Evolutionary conservation across 2,888 invertebrate genomes (phyloP).

Genomic region (Coleophora deauratella): DNA sequence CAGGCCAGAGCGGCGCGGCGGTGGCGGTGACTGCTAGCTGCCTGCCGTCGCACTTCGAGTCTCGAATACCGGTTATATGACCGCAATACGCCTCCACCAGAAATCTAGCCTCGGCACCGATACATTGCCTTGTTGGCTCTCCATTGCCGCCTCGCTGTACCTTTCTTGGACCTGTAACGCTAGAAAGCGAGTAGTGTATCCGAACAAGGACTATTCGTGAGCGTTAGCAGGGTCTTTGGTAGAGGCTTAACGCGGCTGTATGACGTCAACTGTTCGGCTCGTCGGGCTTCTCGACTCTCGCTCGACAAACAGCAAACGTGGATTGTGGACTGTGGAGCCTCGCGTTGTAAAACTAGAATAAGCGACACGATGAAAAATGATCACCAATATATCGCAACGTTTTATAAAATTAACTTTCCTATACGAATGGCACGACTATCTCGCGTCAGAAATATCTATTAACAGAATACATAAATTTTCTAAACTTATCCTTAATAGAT

Average conservation of each 20-base stretch:
- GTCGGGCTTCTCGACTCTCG: constrained; percentile 67
- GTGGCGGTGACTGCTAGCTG: constrained; percentile 26
- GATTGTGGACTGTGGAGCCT: constrained; percentile 36
- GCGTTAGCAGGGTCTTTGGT: constrained; percentile 34
- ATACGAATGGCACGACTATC: too few species aligned
- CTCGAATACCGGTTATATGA: constrained; percentile 69
- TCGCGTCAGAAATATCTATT: too few species aligned
- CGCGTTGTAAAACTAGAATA: constrained; percentile 41
- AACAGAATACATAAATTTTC: too few species aligned
- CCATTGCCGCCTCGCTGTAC: constrained; percentile 33
- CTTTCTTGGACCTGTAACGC: too few species aligned
- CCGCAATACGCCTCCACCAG: constrained; percentile 61
- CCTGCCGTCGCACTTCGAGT: constrained; percentile 49
- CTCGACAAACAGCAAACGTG: constrained; percentile 55
- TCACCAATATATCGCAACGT: neutral
- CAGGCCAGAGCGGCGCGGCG: constrained; percentile 20
- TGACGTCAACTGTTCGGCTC: constrained; percentile 72
- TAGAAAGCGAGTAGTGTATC: constrained; percentile 38
- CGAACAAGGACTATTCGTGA: constrained; percentile 15
- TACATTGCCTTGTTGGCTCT: constrained; percentile 21
- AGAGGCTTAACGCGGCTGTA: constrained; percentile 56
- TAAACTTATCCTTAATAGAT: too few species aligned
- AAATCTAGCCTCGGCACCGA: constrained; percentile 17
- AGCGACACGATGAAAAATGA: too few species aligned
- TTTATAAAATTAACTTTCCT: neutral